phyloP scores from a whole-genome alignment of 2,888 invertebrate species.

The Magallana nippona region DNA sequence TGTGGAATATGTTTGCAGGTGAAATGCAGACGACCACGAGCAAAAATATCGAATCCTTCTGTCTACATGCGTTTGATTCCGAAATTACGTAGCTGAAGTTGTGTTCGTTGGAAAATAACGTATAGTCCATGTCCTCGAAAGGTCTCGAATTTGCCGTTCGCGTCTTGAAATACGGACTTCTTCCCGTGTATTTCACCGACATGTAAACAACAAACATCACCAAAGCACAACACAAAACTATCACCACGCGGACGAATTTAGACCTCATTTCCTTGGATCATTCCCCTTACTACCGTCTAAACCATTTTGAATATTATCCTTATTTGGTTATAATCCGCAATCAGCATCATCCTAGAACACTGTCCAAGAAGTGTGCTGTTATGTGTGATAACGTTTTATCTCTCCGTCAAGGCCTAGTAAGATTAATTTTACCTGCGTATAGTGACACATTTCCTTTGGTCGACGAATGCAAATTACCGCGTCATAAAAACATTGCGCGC shows the following conservation, averaged over 20 bases:
- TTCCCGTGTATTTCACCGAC: background rate
- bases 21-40: constrained; percentile 44
- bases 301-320: background rate
- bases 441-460: background rate
- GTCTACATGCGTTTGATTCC: constrained; percentile 6
- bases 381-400: background rate
- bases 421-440: background rate
- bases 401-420: background rate
- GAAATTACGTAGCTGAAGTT: constrained; percentile 17
- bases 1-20: constrained; percentile 43
- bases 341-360: no score
- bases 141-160: no score
- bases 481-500: constrained; percentile 5
- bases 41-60: constrained; percentile 18
- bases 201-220: background rate
- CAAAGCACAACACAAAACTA: background rate
- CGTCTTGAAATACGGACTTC: no score
- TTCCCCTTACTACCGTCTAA: background rate
- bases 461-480: background rate
- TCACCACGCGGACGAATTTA: background rate
- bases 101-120: background rate
- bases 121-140: background rate
- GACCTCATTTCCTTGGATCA: background rate
- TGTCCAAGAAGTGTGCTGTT: no score
- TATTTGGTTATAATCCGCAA: background rate